These are phyloP conservation scores for Drosophila grimshawi DNA, from an alignment of 1,140 invertebrate genomes.

Conservation along the genomic window DNA sequence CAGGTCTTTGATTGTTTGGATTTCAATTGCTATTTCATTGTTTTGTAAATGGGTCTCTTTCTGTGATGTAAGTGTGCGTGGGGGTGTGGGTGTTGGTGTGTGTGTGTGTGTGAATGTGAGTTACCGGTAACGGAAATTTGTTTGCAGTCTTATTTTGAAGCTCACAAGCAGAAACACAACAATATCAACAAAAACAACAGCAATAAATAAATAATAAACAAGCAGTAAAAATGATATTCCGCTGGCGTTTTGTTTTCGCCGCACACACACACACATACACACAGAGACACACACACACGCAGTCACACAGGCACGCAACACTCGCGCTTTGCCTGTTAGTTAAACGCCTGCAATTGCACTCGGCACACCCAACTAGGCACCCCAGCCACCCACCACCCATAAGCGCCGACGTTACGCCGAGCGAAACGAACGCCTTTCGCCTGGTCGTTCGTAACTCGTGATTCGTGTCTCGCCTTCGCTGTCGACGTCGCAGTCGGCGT, in stretches of 20 bases:
- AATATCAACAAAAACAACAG: constrained; percentile 31
- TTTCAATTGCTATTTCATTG: constrained; percentile 39
- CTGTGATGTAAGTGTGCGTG: constrained; percentile 4
- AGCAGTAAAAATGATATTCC: constrained; percentile 47
- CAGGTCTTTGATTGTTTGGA: not conserved
- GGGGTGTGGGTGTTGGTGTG: constrained; percentile 7
- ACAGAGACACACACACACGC: constrained; percentile 1
- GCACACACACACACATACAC: constrained; percentile 1
- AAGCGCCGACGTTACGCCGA: not conserved
- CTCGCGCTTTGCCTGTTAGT: constrained; percentile 51
- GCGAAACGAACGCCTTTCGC: constrained; percentile 1
- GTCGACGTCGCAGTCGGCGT: constrained; percentile 11
- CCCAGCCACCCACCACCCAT: not conserved
- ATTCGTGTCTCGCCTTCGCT: constrained; percentile 10
- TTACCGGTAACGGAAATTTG: constrained; percentile 65
- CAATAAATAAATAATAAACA: constrained; percentile 36
- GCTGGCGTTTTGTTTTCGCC: constrained; percentile 33
- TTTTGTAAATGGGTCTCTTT: constrained; percentile 21
- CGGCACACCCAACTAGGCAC: constrained; percentile 22
- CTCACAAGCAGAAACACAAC: constrained; percentile 46
- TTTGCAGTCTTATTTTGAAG: constrained; percentile 63
- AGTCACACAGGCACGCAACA: constrained; percentile 33
- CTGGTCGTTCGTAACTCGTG: not conserved
- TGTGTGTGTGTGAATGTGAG: constrained; percentile 21
- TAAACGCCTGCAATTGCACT: constrained; percentile 68